phyloP scores from a whole-genome alignment of 2,888 invertebrate genomes.

The Stegana nigrithorax region DNA sequence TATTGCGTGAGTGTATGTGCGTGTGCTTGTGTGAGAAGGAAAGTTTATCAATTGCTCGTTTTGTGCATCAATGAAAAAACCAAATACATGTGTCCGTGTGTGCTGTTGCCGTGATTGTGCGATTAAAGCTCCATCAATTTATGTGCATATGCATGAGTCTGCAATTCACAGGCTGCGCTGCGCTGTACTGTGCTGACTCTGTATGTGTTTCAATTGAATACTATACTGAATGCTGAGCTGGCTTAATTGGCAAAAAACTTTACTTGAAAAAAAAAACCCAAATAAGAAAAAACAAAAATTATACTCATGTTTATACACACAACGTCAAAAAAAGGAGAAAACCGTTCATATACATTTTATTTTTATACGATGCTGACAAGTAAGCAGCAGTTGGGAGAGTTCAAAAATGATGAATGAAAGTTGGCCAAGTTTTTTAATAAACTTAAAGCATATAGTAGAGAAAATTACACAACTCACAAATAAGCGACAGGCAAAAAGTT shows the following conservation, averaged over 20 bases:
- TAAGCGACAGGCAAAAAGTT: too few species aligned
- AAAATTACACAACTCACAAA: too few species aligned
- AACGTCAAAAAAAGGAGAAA: too few species aligned
- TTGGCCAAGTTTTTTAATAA: too few species aligned
- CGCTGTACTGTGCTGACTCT: neutral
- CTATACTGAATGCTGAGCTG: neutral
- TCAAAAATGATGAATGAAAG: too few species aligned
- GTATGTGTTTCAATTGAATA: neutral
- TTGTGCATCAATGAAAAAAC: constrained; percentile 28
- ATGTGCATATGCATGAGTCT: neutral
- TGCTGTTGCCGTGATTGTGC: constrained; percentile 8
- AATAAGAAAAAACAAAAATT: neutral
- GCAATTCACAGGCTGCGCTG: neutral
- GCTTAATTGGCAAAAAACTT: constrained; percentile 9
- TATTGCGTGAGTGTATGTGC: neutral
- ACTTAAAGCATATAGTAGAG: too few species aligned
- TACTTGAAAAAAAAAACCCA: too few species aligned
- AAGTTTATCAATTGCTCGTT: constrained; percentile 39
- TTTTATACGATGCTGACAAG: too few species aligned
- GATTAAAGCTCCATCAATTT: constrained; percentile 17
- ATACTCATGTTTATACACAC: too few species aligned
- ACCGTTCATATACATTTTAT: too few species aligned
- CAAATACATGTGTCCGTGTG: constrained; percentile 20
- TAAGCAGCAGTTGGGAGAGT: too few species aligned
- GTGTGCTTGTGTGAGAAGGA: neutral